Base-by-base conservation (phyloP, 2,113 vertebrate genomes). In the Cynopterus brachyotis region DNA sequence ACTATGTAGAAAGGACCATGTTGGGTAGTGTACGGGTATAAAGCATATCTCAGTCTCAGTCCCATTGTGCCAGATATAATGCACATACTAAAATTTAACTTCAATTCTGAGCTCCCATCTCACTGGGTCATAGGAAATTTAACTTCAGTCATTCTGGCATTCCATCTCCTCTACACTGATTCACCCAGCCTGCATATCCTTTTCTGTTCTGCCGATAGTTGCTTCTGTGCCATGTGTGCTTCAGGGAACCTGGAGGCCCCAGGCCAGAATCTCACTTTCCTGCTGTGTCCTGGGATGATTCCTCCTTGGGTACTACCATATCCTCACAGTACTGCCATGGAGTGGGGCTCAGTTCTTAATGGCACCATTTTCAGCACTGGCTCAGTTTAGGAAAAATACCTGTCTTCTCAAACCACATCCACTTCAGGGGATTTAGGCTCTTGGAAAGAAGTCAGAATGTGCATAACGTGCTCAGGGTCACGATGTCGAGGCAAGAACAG, bases 161-260 rank as follows among this genome's bases (percentile, higher is more conserved):
- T 50, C 59, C 7, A 3, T 3, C 50, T 55, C 42, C 37, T 80
- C 47, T 16, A 8, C 5, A 19, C 3, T 5, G 22, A 17, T 19
- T 10, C 17, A 7, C 37, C 3, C 9, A 35, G 22, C 13, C 42
- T 17, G 3, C 3, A 2, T 2, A 1, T 19, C 3, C 42, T 47
- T 47, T 60, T 69, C 53, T 7, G 24, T 55, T 92, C 85, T 70
- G 16, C 19, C 42, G 1, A 26, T n/a, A 22, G 30, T 30, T 42
- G 26, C 32, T 50, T 88, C 11, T 9, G 2, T 16, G 13, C 12
- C 12, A 4, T 28, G 7, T 19, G 45, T 55, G 19, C 47, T 73
- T 60, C 5, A 24, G 12, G 13, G 50, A 70, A 40, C 13, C 62
- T 24, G 30, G 26, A 42, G 15, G 2, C 59, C 17, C 32, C 35